Conservation (phyloP, 2,797 vertebrate species). For the Crocidura indochinensis region DNA sequence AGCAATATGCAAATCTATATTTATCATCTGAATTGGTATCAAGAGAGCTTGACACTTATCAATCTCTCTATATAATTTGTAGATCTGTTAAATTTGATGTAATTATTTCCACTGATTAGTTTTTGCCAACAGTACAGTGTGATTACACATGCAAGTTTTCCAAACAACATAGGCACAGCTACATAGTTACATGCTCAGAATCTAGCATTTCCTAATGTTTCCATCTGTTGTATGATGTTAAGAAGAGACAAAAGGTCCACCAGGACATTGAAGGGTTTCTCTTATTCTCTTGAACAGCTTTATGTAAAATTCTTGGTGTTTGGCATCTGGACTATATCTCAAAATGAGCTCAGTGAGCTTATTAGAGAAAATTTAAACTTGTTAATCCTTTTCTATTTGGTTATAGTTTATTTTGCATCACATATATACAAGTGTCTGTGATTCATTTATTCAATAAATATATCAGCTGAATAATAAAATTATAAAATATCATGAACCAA, state of each 20-base stretch:
- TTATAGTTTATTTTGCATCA: conserved; percentile 17
- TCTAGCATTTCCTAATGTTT: not conserved
- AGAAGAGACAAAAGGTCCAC: not conserved
- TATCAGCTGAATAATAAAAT: conserved; percentile 29
- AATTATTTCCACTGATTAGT: not conserved
- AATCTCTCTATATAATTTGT: not conserved
- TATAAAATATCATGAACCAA: not conserved
- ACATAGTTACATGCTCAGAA: not conserved
- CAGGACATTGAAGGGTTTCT: not conserved
- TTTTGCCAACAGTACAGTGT: not conserved
- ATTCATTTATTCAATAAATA: not conserved
- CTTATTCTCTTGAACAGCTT: conserved; percentile 40
- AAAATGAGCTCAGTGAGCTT: not conserved
- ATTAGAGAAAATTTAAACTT: conserved; percentile 52
- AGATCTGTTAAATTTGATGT: not conserved
- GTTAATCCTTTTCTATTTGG: not conserved
- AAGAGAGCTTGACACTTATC: not conserved
- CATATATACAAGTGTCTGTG: not conserved
- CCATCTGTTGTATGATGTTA: conserved; percentile 4
- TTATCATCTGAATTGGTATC: not conserved
- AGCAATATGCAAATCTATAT: not conserved
- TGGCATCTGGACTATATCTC: conserved; percentile 22
- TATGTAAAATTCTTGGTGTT: not conserved
- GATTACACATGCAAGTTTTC: not conserved
- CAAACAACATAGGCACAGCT: not conserved